These are phyloP conservation scores for Podotricha telesiphe DNA, from an alignment of 2,888 invertebrate species.

Conservation along the genomic window DNA sequence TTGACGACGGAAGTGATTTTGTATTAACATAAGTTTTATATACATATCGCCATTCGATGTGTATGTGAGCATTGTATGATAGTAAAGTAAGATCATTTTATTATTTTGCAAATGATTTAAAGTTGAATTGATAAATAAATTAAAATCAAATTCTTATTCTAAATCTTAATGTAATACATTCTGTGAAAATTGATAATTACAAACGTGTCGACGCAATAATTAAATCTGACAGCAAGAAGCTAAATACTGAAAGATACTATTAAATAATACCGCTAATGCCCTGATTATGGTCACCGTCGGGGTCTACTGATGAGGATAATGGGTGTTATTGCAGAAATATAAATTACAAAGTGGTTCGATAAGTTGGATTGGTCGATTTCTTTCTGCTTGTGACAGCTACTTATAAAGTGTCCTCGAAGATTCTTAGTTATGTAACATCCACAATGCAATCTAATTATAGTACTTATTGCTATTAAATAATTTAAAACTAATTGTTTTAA, in stretches of 20 bases:
- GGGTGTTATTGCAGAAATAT: slow-evolving; percentile 39
- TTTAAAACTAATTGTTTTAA: slow-evolving; percentile 1
- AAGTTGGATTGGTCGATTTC: slow-evolving; percentile 20
- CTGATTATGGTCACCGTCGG: slow-evolving; percentile 39
- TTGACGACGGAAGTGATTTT: slow-evolving; percentile 48
- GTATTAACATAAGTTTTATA: slow-evolving; percentile 31
- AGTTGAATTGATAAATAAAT: no score
- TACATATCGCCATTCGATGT: not conserved
- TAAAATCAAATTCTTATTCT: no score
- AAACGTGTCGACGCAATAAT: not conserved
- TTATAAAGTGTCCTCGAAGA: slow-evolving; percentile 17
- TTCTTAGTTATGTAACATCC: slow-evolving; percentile 18
- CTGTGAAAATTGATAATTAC: no score
- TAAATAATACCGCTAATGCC: slow-evolving; percentile 40
- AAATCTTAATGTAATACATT: no score
- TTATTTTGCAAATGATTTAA: no score
- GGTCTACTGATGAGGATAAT: slow-evolving; percentile 43
- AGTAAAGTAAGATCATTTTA: not conserved
- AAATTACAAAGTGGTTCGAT: slow-evolving; percentile 27
- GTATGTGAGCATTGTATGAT: not conserved
- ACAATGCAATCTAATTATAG: slow-evolving; percentile 4
- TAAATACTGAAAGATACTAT: slow-evolving; percentile 34
- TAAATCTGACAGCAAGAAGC: slow-evolving; percentile 45
- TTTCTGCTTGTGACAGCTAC: slow-evolving; percentile 21
- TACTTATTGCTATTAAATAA: not conserved